Evolutionary conservation across 2,888 invertebrate genomes (phyloP), one percentile per base, ranked within the genome.

Genomic region (Folsomia manolachei): DNA sequence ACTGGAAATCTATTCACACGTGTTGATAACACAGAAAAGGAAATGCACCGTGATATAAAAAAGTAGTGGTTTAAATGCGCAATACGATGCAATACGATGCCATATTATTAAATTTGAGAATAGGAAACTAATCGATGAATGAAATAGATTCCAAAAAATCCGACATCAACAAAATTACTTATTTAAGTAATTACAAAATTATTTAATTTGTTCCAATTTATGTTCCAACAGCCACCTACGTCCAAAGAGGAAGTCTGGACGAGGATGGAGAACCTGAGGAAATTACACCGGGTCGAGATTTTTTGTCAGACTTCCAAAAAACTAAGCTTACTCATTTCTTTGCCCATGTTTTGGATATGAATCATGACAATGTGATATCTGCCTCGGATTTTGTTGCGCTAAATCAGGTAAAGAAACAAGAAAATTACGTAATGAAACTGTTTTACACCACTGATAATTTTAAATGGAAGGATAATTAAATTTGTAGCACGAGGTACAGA

Each of bases 281-380:
- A 68, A 71, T 71, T 23, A 73, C 74, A 69, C 80, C 77, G 51
- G 81, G 81, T 26, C 81, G 81, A 73, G 80, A 79, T 39, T 77
- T 79, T 73, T 80, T 82, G 62, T 81, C 82, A 11, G 81, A 82
- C 71, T 88, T 89, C 64, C 91, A 90, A 82, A 87, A 86, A 73
- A 89, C 89, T 83, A 91, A 91, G 83, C 86, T 91, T 84, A 87
- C 88, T 0, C 88, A 90, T 79, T 90, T 91, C 84, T 91, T 91
- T 84, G 87, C 88, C 0, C 87, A 89, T 80, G 86, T 91, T 19
- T 85, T 91, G 72, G 91, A 91, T 82, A 88, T 89, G 82, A 90
- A 91, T 83, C 86, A 88, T 65, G 91, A 91, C 83, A 90, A 90
- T 83, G 87, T 90, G 81, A 89, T 91, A 78, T 87, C 87, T 70